Percentiles rank a stretch among this genome's conserved stretches.
These are phyloP conservation scores for Chironomus tepperi DNA, from an alignment of 1,140 invertebrate species.

Conservation along the genomic window DNA sequence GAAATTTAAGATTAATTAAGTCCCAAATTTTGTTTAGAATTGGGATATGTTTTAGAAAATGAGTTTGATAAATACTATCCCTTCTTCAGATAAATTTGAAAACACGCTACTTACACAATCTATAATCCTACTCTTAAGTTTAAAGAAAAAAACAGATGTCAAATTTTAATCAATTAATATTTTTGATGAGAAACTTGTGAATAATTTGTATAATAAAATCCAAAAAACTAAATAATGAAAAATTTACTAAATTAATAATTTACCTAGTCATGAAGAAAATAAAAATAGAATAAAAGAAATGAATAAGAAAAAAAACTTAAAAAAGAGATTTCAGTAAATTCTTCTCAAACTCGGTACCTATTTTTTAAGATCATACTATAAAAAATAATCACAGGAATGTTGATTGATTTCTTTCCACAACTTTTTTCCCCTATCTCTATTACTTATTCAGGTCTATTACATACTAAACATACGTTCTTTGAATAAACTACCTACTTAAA, in stretches of 20 bases:
- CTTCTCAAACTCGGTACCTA: slow-evolving; percentile 1
- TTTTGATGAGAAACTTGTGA: background rate
- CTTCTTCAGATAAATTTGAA: no score
- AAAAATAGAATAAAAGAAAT: background rate
- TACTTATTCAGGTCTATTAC: background rate
- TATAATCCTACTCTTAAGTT: no score
- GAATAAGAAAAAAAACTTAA: background rate
- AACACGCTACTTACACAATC: no score
- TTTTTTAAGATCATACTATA: background rate
- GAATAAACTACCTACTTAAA: no score
- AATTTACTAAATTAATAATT: background rate
- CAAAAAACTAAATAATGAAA: background rate
- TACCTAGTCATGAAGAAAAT: background rate
- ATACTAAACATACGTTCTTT: background rate
- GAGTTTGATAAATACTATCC: no score
- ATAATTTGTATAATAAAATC: background rate
- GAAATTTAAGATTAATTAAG: no score
- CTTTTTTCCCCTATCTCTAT: background rate
- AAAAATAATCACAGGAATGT: background rate
- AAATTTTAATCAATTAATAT: no score
- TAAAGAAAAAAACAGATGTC: no score
- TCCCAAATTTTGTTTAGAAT: no score
- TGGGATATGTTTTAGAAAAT: no score
- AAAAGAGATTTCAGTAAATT: background rate
- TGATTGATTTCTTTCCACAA: background rate